Evolutionary conservation across 2,888 invertebrate genomes (phyloP), one percentile per base, ranked within the genome.

Genomic region (Scrobipalpa costella): DNA sequence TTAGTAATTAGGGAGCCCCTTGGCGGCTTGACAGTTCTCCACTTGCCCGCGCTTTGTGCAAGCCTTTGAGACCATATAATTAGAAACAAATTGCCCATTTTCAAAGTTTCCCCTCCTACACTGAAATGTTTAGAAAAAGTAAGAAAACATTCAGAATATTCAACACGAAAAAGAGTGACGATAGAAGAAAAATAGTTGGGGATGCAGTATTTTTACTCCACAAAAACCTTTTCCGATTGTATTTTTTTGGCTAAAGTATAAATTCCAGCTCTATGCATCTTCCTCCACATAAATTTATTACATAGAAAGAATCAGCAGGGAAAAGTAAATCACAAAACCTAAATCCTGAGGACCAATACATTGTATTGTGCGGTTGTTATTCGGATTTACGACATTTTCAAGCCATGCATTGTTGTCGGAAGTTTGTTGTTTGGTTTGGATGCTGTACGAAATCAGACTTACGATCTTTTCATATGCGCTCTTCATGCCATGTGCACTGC

Each of bases 301-400:
- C n/a, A 44, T n/a, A 44, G 44, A 44, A 15, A 44, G 44, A 44
- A 15, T n/a, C 44, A 44, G 44, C 44, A 15, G 15, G 2, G 44
- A 5, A n/a, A 44, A 44, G 44, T n/a, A 44, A 44, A 15, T 15
- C n/a, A 44, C 15, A n/a, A 44, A 44, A 44, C n/a, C 7, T 44
- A n/a, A 15, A 44, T n/a, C n/a, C n/a, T 44, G 44, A n/a, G 44
- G 15, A 44, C 44, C 44, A 44, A 44, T 44, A 44, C n/a, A 44
- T 44, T 44, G 44, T 44, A 15, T 44, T n/a, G 9, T 44, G 9
- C 15, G 44, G 15, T 44, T 44, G 44, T 44, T 44, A 44, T 44
- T 44, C 15, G 44, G 40, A 44, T 44, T 44, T 44, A 44, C n/a
- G 44, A 44, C 44, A n/a, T 44, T 44, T 15, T 44, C 15, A 44